Conservation (phyloP, 1,140 invertebrate species). For the Drosophila parabipectinata region DNA sequence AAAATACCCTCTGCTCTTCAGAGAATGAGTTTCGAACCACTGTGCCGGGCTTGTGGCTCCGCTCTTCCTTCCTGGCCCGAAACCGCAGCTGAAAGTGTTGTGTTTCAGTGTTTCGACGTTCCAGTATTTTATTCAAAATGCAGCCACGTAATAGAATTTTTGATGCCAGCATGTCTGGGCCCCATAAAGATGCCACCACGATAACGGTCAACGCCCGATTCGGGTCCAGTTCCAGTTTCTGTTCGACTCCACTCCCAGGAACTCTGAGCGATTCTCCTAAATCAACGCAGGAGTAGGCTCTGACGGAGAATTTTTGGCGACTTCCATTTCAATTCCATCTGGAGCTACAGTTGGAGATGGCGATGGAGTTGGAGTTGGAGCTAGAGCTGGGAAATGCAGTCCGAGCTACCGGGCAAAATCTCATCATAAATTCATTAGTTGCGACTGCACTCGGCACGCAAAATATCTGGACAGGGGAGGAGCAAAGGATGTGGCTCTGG, state of each 20-base stretch:
- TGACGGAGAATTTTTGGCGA: conserved; percentile 44
- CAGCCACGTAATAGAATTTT: conserved; percentile 81
- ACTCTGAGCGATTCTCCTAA: conserved; percentile 1
- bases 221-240: conserved; percentile 25
- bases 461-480: conserved; percentile 33
- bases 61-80: conserved; percentile 46
- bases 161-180: conserved; percentile 79
- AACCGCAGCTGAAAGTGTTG: conserved; percentile 77
- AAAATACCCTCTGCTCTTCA: background rate
- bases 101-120: conserved; percentile 70
- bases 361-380: conserved; percentile 14
- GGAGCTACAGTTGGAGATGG: conserved; percentile 30
- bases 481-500: conserved; percentile 11
- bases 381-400: conserved; percentile 11
- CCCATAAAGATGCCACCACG: conserved; percentile 79
- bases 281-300: conserved; percentile 24
- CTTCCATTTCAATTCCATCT: conserved; percentile 62
- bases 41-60: conserved; percentile 30
- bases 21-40: conserved; percentile 1
- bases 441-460: conserved; percentile 70
- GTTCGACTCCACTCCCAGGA: background rate
- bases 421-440: conserved; percentile 82
- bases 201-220: conserved; percentile 76
- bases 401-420: conserved; percentile 75
- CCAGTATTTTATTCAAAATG: conserved; percentile 81